Evolutionary conservation across 2,113 vertebrate genomes (phyloP).

Genomic region (Peromyscus maniculatus): DNA sequence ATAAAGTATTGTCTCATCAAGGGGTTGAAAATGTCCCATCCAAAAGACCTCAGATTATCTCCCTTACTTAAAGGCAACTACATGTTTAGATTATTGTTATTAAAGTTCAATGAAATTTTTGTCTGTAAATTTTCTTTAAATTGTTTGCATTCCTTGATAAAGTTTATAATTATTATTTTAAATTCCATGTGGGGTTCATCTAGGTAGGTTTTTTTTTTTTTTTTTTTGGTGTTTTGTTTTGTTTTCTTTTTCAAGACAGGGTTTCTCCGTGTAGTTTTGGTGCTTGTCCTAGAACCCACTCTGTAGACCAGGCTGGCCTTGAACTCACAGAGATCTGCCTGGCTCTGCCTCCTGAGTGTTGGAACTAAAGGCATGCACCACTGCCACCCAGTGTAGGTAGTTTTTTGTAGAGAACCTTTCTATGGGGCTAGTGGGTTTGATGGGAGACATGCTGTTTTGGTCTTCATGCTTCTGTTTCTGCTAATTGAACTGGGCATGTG

Average conservation of each 20-base stretch:
- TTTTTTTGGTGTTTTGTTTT: too few relatives aligned
- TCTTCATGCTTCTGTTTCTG: not conserved
- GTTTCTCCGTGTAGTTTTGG: too few relatives aligned
- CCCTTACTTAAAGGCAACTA: not conserved
- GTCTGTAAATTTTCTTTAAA: not conserved
- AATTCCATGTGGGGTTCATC: not conserved
- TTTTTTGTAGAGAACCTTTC: not conserved
- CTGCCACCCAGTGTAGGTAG: not conserved
- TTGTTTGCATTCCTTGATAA: not conserved
- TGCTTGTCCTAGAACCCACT: too few relatives aligned
- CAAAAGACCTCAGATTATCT: not conserved
- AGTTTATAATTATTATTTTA: not conserved
- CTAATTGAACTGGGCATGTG: not conserved
- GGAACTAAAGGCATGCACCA: too few relatives aligned
- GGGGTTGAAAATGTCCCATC: not conserved
- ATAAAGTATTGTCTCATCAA: not conserved
- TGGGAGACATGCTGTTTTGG: not conserved
- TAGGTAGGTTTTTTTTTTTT: not conserved
- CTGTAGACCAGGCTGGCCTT: too few relatives aligned
- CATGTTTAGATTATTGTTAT: not conserved
- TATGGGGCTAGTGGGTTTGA: not conserved
- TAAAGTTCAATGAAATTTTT: not conserved
- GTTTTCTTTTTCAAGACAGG: too few relatives aligned
- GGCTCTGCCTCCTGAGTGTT: too few relatives aligned
- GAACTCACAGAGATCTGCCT: too few relatives aligned